phyloP scores from a whole-genome alignment of 2,888 invertebrate species.

The Synergus japonicus region DNA sequence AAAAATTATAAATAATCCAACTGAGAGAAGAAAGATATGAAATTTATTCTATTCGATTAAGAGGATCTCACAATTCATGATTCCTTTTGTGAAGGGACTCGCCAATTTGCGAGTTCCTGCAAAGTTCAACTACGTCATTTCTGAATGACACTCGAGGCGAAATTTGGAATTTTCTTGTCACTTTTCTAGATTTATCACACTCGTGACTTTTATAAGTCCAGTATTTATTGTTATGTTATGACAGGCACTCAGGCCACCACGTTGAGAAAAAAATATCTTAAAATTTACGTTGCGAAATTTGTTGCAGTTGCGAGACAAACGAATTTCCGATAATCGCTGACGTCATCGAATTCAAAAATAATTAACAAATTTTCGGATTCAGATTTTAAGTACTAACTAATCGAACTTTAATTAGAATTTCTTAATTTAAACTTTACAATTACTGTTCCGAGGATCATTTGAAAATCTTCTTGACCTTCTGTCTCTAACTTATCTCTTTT shows the following conservation, averaged over 20 bases:
- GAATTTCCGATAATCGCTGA: not conserved
- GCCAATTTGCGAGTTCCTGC: slow-evolving; percentile 7
- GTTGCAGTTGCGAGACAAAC: not conserved
- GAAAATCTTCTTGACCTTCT: not conserved
- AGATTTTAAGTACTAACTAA: not conserved
- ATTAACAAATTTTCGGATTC: not conserved
- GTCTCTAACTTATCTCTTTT: slow-evolving; percentile 3
- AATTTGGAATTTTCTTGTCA: slow-evolving; percentile 2
- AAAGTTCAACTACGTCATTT: not conserved
- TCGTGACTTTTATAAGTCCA: not conserved
- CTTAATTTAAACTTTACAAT: not conserved
- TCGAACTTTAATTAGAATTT: not conserved
- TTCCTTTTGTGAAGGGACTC: not conserved
- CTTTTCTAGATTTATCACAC: not conserved
- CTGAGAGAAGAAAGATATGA: too few relatives aligned
- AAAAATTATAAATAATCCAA: not conserved
- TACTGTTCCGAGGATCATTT: not conserved
- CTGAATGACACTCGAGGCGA: not conserved
- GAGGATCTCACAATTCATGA: not conserved
- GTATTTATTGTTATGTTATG: not conserved
- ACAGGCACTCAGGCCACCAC: not conserved
- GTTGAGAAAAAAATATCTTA: not conserved
- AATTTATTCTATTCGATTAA: not conserved
- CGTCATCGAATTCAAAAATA: not conserved
- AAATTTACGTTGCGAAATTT: not conserved